Conservation (phyloP, 1,140 invertebrate genomes). For the Heliothis subflexa region DNA sequence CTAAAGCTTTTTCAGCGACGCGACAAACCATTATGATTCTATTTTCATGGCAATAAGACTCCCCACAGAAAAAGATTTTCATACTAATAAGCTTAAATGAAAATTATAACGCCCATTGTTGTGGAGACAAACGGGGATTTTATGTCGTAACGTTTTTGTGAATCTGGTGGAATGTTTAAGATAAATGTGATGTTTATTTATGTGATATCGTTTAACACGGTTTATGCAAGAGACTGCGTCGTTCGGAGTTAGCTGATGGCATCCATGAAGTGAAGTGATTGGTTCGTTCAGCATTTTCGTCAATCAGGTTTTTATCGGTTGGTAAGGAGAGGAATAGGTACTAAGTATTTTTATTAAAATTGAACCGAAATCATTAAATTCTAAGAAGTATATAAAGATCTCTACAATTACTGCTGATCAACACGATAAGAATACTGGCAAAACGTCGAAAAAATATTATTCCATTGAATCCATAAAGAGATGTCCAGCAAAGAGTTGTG, state of each 20-base stretch:
- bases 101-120: slow-evolving; percentile 52
- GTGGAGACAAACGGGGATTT: not conserved
- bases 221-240: too few species aligned
- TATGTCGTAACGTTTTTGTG: slow-evolving; percentile 6
- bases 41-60: slow-evolving; percentile 74
- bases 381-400: not conserved
- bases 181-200: not conserved
- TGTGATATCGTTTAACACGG: not conserved
- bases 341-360: too few species aligned
- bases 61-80: slow-evolving; percentile 65
- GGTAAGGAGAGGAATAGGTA: too few species aligned
- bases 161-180: slow-evolving; percentile 1
- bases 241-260: too few species aligned
- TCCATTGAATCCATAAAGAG: slow-evolving; percentile 60
- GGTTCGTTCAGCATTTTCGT: too few species aligned
- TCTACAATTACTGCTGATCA: not conserved
- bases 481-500: slow-evolving; percentile 73
- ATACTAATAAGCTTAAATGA: slow-evolving; percentile 72
- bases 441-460: slow-evolving; percentile 36
- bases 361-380: too few species aligned
- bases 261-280: too few species aligned
- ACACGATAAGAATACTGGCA: slow-evolving; percentile 12
- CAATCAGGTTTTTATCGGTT: too few species aligned
- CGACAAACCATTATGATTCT: slow-evolving; percentile 83
- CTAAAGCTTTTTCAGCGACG: slow-evolving; percentile 75